Evolutionary conservation across 2,888 invertebrate genomes (phyloP).

Genomic region (Diarsia brunnea): DNA sequence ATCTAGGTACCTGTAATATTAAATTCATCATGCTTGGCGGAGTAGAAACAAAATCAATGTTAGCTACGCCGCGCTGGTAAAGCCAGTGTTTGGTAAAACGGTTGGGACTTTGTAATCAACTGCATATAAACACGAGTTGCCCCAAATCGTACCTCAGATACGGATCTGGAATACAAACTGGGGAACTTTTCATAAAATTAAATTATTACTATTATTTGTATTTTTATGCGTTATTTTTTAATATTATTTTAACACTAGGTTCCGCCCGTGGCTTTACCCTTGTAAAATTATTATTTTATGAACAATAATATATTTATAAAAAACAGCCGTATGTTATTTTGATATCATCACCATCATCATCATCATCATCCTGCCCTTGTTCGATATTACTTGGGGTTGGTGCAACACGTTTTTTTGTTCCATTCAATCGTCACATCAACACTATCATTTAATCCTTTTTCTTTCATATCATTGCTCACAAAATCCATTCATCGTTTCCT

Average conservation of each 20-base stretch:
- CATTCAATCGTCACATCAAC: too few relatives aligned
- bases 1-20: not conserved
- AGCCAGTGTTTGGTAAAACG: not conserved
- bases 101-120: not conserved
- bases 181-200: not conserved
- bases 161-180: not conserved
- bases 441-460: too few relatives aligned
- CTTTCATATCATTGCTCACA: too few relatives aligned
- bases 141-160: slow-evolving; percentile 1
- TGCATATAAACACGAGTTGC: not conserved
- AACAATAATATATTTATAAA: too few relatives aligned
- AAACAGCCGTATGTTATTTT: too few relatives aligned
- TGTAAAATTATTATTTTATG: too few relatives aligned
- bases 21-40: not conserved
- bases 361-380: too few relatives aligned
- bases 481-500: too few relatives aligned
- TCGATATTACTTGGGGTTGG: too few relatives aligned
- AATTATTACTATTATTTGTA: too few relatives aligned
- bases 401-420: too few relatives aligned
- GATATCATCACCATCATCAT: too few relatives aligned
- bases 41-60: not conserved
- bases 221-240: not conserved
- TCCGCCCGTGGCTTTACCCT: not conserved
- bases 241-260: not conserved
- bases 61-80: not conserved